Base-by-base conservation (phyloP, 2,113 vertebrate genomes). In the Silurus meridionalis region DNA sequence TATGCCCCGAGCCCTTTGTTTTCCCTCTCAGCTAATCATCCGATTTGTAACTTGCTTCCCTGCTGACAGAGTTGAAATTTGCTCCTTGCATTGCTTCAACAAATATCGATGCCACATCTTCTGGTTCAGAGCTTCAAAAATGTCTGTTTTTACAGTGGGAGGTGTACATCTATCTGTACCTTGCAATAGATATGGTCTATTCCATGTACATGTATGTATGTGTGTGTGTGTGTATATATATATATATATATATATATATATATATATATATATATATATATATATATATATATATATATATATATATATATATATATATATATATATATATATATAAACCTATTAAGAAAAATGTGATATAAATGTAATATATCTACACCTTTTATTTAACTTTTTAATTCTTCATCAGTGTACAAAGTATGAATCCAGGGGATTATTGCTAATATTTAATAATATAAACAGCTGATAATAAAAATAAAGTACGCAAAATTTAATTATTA, bases 1-100 rank as follows among this genome's bases (percentile, higher is more conserved):
- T 88, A 80, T 55, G 61, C 69, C 60, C 89, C 9, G 67, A 71
- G 83, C 77, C 83, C 77, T 82, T 87, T 91, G 86, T 89, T 88
- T 88, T 87, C 86, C 82, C 83, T 83, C 53, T 86, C 87, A 67
- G 87, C 86, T 91, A 90, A 90, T 90, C 87, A 89, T 85, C 50
- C 58, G 82, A 91, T 93, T 90, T 80, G 91, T 88, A 84, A 84
- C 52, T 84, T n/a, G 57, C 86, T 57, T 85, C 86, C 71, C 83
- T 60, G 55, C 88, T 57, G 85, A 81, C 66, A 48, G 80, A 87
- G 71, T 67, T 63, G 69, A 87, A 82, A 82, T 82, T 83, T 15
- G 19, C 57, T 78, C 61, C 79, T 87, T 80, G n/a, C 28, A 13
- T 84, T 85, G 75, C 78, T 57, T 48, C 48, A 37, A 15, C 88